Percentiles rank a stretch among this genome's conserved stretches.
phyloP scores from a whole-genome alignment of 1,140 invertebrate species.

The Whitmania pigra region DNA sequence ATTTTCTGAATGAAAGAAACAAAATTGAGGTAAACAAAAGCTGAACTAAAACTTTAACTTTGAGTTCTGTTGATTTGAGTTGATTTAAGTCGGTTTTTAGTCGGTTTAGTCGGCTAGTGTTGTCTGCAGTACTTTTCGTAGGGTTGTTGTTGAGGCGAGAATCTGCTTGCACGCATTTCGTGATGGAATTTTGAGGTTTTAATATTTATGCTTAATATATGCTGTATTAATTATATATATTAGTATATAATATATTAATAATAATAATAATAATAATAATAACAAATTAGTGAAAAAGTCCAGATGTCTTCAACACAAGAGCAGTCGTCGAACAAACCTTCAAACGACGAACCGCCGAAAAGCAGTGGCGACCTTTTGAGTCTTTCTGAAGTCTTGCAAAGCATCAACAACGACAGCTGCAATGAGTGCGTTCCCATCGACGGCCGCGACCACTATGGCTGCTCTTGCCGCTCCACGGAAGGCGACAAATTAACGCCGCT shows the following conservation, averaged over 20 bases:
- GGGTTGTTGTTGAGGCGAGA: too few relatives aligned
- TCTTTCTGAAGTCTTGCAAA: background rate
- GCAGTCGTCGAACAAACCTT: background rate
- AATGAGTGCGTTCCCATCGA: background rate
- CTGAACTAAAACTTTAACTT: too few relatives aligned
- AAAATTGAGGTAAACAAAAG: too few relatives aligned
- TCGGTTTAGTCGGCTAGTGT: too few relatives aligned
- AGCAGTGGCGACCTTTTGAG: background rate
- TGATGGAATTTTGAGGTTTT: too few relatives aligned
- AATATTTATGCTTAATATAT: too few relatives aligned
- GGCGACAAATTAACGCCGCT: background rate
- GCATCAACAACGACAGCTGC: background rate
- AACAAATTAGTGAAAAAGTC: background rate
- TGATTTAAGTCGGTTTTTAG: too few relatives aligned
- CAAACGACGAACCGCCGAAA: background rate
- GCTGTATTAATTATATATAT: too few relatives aligned
- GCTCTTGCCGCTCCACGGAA: background rate
- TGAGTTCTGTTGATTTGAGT: too few relatives aligned
- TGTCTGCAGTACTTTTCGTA: too few relatives aligned
- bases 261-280: constrained; percentile 2
- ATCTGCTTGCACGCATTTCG: too few relatives aligned
- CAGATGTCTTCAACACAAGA: background rate
- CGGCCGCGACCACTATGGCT: background rate
- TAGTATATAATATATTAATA: background rate
- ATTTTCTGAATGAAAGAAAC: too few relatives aligned